Evolutionary conservation across 1,140 invertebrate genomes (phyloP).

Genomic region (Globodera rostochiensis): DNA sequence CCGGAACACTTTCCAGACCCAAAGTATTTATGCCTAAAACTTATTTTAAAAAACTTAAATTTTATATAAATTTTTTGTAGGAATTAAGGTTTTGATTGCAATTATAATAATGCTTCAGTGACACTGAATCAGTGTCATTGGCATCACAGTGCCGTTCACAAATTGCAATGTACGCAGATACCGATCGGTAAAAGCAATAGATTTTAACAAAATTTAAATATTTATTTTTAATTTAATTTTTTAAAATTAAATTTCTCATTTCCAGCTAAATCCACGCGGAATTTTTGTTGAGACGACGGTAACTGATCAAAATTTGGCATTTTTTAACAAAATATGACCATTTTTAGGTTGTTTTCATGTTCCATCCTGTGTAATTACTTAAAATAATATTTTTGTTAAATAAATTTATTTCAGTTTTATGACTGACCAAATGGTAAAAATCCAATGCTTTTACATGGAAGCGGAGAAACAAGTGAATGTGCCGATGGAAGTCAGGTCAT

Average conservation of each 20-base stretch:
- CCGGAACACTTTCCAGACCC: constrained; percentile 62
- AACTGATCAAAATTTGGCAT: background rate
- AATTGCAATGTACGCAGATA: constrained; percentile 65
- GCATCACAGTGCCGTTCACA: constrained; percentile 61
- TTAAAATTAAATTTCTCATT: no score
- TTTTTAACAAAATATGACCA: background rate
- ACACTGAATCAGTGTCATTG: no score
- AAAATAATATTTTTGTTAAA: constrained; percentile 13
- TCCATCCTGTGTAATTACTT: constrained; percentile 54
- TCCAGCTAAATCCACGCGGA: constrained; percentile 63
- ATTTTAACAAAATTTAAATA: background rate
- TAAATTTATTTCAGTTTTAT: constrained; percentile 53
- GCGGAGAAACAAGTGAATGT: constrained; percentile 62
- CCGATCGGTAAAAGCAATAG: constrained; percentile 49
- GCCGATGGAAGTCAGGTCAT: constrained; percentile 63
- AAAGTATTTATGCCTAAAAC: constrained; percentile 7
- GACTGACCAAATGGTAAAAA: constrained; percentile 65
- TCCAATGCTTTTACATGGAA: constrained; percentile 66
- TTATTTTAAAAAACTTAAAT: background rate
- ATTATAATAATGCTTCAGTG: background rate
- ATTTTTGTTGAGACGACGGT: constrained; percentile 65
- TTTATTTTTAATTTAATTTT: background rate
- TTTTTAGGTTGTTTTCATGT: constrained; percentile 62
- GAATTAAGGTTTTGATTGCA: no score
- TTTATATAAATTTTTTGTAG: no score